Evolutionary conservation across 2,797 vertebrate species (phyloP).

Genomic region (Mycteria americana): DNA sequence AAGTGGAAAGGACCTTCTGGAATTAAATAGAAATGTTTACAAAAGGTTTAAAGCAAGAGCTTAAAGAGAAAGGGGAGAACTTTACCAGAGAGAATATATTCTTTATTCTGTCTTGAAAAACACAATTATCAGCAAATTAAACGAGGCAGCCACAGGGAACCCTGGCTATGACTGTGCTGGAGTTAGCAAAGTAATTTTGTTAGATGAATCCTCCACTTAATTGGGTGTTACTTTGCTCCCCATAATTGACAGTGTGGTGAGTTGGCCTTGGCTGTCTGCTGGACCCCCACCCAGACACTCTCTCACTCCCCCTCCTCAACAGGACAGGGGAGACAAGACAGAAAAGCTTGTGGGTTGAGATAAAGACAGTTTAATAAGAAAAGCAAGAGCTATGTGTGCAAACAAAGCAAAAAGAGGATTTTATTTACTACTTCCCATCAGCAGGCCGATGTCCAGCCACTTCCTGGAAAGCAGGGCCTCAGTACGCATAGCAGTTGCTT

Average conservation of each 20-base stretch:
- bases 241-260: background rate
- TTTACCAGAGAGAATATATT: background rate
- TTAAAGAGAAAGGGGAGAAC: background rate
- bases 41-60: background rate
- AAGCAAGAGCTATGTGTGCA: background rate
- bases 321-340: background rate
- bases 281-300: background rate
- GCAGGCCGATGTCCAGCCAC: background rate
- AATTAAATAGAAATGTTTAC: background rate
- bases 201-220: background rate
- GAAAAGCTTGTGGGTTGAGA: background rate
- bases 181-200: background rate
- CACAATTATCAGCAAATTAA: background rate
- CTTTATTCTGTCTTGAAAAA: background rate
- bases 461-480: background rate
- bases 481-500: background rate
- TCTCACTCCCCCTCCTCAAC: background rate
- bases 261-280: background rate
- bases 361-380: background rate
- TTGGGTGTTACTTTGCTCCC: background rate
- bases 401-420: background rate
- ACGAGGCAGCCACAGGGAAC: background rate
- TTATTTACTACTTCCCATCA: background rate
- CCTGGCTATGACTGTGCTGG: background rate
- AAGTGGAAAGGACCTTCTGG: background rate